Conservation (phyloP, 2,797 vertebrate species). For the Notolepis coatsorum region DNA sequence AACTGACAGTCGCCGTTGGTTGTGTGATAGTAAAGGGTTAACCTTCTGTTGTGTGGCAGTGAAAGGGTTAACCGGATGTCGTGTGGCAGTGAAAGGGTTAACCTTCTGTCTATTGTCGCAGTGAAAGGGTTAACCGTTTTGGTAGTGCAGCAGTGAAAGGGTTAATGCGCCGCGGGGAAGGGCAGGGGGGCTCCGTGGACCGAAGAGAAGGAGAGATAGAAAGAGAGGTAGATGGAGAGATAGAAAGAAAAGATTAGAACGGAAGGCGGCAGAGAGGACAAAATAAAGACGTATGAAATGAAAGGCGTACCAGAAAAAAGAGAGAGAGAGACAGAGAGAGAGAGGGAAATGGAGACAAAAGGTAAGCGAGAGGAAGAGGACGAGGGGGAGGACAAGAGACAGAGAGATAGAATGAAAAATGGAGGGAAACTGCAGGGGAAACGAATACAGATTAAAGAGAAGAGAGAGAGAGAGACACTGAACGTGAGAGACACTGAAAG, state of each 20-base stretch:
- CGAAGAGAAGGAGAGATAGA: constrained; percentile 27
- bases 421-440: too few relatives aligned
- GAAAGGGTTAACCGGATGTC: too few relatives aligned
- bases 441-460: not conserved
- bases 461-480: not conserved
- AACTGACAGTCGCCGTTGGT: too few relatives aligned
- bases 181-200: constrained; percentile 40
- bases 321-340: constrained; percentile 1
- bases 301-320: too few relatives aligned
- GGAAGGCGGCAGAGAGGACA: not conserved
- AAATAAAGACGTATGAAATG: too few relatives aligned
- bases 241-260: constrained; percentile 1
- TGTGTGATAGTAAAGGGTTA: too few relatives aligned
- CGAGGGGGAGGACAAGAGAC: not conserved
- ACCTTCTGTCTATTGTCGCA: too few relatives aligned
- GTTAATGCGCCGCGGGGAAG: constrained; percentile 52
- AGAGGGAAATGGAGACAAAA: constrained; percentile 1
- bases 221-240: constrained; percentile 3
- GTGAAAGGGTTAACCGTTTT: too few relatives aligned
- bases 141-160: too few relatives aligned
- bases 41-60: too few relatives aligned
- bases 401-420: not conserved
- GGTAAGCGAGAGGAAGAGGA: not conserved
- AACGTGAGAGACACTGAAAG: too few relatives aligned
- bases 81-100: too few relatives aligned